Percentiles rank a stretch among this genome's conserved stretches.
phyloP scores from a whole-genome alignment of 2,888 invertebrate genomes.

The Coelopa pilipes region DNA sequence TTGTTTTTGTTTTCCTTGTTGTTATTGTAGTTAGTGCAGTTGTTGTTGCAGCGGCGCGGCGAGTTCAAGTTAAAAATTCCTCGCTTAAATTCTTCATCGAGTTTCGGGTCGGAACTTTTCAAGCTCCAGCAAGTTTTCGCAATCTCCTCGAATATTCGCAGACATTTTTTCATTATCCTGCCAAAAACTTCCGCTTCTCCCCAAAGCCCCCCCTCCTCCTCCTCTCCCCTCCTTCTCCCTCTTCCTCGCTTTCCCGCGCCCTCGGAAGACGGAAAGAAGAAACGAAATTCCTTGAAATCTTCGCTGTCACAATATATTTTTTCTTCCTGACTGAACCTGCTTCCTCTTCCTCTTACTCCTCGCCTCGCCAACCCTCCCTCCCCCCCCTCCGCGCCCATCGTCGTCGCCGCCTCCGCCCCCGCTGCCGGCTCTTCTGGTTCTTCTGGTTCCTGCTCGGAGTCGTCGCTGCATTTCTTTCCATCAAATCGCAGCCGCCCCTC shows the following conservation, averaged over 20 bases:
- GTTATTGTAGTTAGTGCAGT: not conserved
- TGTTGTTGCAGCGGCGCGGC: not conserved
- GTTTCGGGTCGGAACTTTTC: not conserved
- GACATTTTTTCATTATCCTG: not conserved
- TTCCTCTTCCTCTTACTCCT: slow-evolving; percentile 3
- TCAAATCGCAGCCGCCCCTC: slow-evolving; percentile 19
- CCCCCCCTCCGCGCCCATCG: too few species aligned
- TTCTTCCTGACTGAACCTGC: slow-evolving; percentile 51
- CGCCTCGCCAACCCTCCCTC: too few species aligned
- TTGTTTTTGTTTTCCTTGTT: not conserved
- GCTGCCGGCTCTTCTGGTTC: slow-evolving; percentile 23
- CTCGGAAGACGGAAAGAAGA: not conserved
- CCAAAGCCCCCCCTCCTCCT: too few species aligned
- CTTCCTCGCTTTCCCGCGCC: too few species aligned
- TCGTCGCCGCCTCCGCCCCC: too few species aligned
- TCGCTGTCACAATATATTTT: slow-evolving; percentile 53
- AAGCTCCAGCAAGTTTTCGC: slow-evolving; percentile 2
- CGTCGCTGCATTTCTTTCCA: slow-evolving; percentile 38
- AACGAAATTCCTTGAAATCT: slow-evolving; percentile 48
- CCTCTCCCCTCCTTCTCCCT: too few species aligned
- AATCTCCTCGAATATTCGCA: not conserved
- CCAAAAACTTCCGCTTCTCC: too few species aligned
- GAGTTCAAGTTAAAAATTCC: not conserved
- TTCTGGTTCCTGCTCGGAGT: slow-evolving; percentile 33
- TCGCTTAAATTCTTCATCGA: too few species aligned